Conservation (phyloP, 2,113 vertebrate genomes). For the Oncorhynchus kisutch region DNA sequence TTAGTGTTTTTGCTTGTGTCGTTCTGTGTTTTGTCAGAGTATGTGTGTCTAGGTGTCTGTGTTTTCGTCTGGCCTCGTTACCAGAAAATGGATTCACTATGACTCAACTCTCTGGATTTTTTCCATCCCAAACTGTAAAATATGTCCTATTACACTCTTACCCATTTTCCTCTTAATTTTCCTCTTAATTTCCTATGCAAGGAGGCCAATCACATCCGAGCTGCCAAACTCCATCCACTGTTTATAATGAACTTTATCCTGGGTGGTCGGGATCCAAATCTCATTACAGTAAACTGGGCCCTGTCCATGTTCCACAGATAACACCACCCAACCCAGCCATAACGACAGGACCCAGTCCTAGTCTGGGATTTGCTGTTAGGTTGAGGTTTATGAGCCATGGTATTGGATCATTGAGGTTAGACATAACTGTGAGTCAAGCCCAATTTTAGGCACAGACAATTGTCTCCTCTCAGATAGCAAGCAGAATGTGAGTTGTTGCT, state of each 20-base stretch:
- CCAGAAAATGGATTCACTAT: not conserved
- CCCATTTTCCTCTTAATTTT: conserved; percentile 12
- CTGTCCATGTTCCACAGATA: not conserved
- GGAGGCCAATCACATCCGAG: not conserved
- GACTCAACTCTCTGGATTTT: not conserved
- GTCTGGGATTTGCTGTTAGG: not conserved
- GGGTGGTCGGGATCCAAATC: not conserved
- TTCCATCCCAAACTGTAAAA: not conserved
- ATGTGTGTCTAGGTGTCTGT: not conserved
- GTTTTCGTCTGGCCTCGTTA: not conserved
- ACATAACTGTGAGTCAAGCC: not conserved
- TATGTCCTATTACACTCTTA: not conserved
- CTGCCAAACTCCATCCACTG: not conserved
- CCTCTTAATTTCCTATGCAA: conserved; percentile 5
- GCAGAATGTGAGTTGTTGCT: not conserved
- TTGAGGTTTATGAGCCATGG: not conserved
- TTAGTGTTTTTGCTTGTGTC: not conserved
- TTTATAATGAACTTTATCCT: conserved; percentile 13
- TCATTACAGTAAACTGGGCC: not conserved
- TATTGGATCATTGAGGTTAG: not conserved
- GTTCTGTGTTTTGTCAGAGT: not conserved
- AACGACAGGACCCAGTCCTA: not conserved
- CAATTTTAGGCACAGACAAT: conserved; percentile 10
- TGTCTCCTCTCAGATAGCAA: not conserved
- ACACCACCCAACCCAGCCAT: not conserved